Evolutionary conservation across 2,113 vertebrate genomes (phyloP).

Genomic region (Caretta caretta): DNA sequence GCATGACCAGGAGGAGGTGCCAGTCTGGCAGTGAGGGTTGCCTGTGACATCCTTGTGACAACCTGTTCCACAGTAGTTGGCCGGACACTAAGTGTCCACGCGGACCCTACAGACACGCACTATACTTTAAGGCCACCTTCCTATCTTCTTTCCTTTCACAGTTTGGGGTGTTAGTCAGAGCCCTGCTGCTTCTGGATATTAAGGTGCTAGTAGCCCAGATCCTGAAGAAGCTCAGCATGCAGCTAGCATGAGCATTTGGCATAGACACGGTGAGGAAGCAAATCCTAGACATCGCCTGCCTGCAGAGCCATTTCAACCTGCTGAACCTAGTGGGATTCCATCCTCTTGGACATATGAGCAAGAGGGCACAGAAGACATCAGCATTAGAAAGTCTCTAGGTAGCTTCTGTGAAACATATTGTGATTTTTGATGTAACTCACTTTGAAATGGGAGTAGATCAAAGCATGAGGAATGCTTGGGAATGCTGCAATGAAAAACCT

Average conservation of each 20-base stretch:
- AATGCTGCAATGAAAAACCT: background rate
- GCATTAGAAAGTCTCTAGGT: slow-evolving; percentile 73
- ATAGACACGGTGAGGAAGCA: background rate
- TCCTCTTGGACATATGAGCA: background rate
- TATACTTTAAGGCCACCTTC: background rate
- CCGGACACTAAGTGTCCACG: background rate
- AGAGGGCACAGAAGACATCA: background rate
- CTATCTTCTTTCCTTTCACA: too few relatives aligned
- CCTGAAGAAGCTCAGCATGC: background rate
- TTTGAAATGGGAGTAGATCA: background rate
- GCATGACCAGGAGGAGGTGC: too few relatives aligned
- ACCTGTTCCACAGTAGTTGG: background rate
- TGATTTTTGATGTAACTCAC: background rate
- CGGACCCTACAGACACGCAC: background rate
- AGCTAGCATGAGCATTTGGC: background rate
- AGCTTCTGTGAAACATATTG: slow-evolving; percentile 73
- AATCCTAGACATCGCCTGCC: background rate
- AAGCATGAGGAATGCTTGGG: background rate
- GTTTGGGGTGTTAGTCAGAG: too few relatives aligned
- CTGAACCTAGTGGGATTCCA: background rate
- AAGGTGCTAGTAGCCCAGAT: slow-evolving; percentile 49
- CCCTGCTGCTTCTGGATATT: too few relatives aligned
- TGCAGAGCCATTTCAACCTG: background rate
- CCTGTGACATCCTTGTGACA: too few relatives aligned
- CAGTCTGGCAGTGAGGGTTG: too few relatives aligned